phyloP scores from a whole-genome alignment of 23 tunicate species.

The Styela plicata region DNA sequence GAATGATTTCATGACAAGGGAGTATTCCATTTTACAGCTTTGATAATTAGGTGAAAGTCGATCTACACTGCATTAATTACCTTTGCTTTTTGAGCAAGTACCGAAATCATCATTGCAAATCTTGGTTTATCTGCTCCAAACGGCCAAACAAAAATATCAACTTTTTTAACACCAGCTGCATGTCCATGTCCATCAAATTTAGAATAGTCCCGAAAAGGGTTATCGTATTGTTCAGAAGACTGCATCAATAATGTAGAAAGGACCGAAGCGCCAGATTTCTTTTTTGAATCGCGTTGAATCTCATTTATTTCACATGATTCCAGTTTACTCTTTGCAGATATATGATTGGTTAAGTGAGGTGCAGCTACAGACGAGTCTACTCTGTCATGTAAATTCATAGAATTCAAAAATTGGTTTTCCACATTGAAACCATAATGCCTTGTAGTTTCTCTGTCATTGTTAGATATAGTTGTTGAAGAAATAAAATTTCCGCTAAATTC shows the following conservation, averaged over 20 bases:
- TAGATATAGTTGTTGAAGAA: neutral
- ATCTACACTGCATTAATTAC: too few species aligned
- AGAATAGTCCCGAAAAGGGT: slow-evolving; percentile 84
- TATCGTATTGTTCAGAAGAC: slow-evolving; percentile 27
- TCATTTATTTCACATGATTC: neutral
- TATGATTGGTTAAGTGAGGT: neutral
- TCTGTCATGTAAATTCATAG: too few species aligned
- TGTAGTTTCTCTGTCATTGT: neutral
- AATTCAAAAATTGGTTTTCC: neutral
- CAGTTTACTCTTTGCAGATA: neutral
- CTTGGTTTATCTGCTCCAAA: slow-evolving; percentile 59
- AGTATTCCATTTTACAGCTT: too few species aligned
- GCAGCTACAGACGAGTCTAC: neutral
- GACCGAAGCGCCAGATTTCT: slow-evolving; percentile 21
- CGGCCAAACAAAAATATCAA: slow-evolving; percentile 66
- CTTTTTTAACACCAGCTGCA: slow-evolving; percentile 34
- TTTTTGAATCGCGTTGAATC: neutral
- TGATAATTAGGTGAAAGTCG: too few species aligned
- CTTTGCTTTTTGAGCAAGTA: slow-evolving; percentile 59
- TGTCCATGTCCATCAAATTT: slow-evolving; percentile 83
- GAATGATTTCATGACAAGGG: too few species aligned
- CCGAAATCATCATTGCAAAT: slow-evolving; percentile 42
- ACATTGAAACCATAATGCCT: neutral
- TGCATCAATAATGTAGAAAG: slow-evolving; percentile 44
- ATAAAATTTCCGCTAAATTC: neutral